These are phyloP conservation scores for Gymnothorax javanicus DNA, from an alignment of 2,797 vertebrate genomes.

Conservation along the genomic window DNA sequence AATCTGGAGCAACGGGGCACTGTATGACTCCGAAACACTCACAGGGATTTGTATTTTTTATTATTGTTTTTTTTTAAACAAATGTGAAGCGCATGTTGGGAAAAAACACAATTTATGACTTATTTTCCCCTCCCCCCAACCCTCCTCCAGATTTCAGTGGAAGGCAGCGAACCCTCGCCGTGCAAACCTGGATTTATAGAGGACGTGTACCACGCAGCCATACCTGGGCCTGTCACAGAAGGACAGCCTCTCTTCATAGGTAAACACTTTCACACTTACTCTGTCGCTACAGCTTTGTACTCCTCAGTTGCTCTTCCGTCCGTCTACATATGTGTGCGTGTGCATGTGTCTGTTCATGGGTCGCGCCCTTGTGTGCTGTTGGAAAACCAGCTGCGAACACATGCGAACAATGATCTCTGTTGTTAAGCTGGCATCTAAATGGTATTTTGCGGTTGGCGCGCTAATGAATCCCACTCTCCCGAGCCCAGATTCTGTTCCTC, in stretches of 20 bases:
- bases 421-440: constrained; percentile 56
- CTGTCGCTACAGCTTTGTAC: background rate
- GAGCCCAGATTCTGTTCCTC: constrained; percentile 52
- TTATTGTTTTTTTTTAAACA: constrained; percentile 69
- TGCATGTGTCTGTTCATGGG: background rate
- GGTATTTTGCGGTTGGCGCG: constrained; percentile 69
- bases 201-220: constrained; percentile 82
- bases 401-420: constrained; percentile 69
- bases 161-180: constrained; percentile 80
- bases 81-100: constrained; percentile 53
- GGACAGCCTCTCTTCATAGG: constrained; percentile 83
- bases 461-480: constrained; percentile 39
- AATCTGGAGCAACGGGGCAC: constrained; percentile 51
- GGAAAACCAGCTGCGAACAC: constrained; percentile 63
- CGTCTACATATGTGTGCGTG: constrained; percentile 19
- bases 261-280: background rate
- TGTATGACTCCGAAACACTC: background rate
- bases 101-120: constrained; percentile 64
- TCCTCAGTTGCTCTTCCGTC: background rate
- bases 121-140: constrained; percentile 40
- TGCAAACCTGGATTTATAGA: constrained; percentile 94
- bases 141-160: constrained; percentile 79
- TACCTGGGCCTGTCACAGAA: constrained; percentile 80
- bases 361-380: constrained; percentile 56
- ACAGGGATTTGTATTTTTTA: constrained; percentile 69